Base-by-base conservation (phyloP, 2,888 invertebrate genomes). In the Drosophila birchii region DNA sequence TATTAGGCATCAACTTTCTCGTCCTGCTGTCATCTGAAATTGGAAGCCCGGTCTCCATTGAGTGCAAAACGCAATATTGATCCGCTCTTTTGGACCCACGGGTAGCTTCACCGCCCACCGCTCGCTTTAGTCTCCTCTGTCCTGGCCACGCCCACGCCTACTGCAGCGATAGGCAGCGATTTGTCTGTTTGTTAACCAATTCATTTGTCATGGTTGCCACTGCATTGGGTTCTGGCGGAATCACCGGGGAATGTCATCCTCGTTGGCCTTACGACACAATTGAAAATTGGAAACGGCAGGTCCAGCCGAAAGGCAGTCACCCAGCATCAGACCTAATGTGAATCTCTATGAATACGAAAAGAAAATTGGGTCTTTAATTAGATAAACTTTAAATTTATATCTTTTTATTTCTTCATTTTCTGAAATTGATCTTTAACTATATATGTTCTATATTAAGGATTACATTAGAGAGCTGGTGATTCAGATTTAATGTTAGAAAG, bases 1-100 rank as follows among this genome's bases (percentile, higher is more conserved):
- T 87, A 79, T 81, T 79, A 85, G 68, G 56, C 75, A 75, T 55
- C 71, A 41, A 72, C 41, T 54, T 56, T 61, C 43, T 51, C 45
- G 18, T 14, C 29, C 34, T 34, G 47, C 44, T n/a, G 39, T 5
- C 32, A 29, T 38, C 32, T 44, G 16, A 26, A 26, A 43, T 58
- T 44, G 43, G 70, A 72, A 70, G 68, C 41, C 44, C 44, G 34
- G 44, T 23, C 14, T 20, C n/a, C 45, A 8, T 5, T 38, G 34
- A 67, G 39, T 39, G 26, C 32, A 38, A 32, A 60, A 47, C 64
- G 57, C 59, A 74, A 54, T 75, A 75, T 75, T 67, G 75, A 75
- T 47, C 43, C 54, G 47, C 29, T 51, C 32, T 18, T 20, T 20
- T 16, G 16, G 58, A 36, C 36, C 36, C 44, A 43, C 7, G 44